A percentile compares a stretch with the other conserved stretches of the same genome.
These are phyloP conservation scores for Drosophila funebris DNA, from an alignment of 1,140 invertebrate species.

Conservation along the genomic window DNA sequence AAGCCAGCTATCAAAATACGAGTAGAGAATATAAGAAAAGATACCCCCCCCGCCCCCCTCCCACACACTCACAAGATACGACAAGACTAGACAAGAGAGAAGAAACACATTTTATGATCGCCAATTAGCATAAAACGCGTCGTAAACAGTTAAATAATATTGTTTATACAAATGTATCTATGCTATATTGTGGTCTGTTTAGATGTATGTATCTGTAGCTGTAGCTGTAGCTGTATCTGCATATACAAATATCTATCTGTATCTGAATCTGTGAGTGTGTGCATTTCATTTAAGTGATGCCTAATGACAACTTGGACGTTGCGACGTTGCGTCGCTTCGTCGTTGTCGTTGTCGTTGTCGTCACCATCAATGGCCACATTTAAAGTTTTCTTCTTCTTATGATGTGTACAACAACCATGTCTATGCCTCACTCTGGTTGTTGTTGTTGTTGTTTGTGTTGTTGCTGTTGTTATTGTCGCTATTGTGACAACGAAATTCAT, in stretches of 20 bases:
- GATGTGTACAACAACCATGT: conserved; percentile 22
- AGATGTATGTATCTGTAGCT: not conserved
- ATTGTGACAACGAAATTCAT: conserved; percentile 74
- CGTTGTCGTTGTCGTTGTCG: too few relatives aligned
- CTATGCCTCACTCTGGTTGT: conserved; percentile 47
- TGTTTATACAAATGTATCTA: conserved; percentile 56
- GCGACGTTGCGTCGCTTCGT: conserved; percentile 13
- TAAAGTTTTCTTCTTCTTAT: conserved; percentile 17
- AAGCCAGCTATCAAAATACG: conserved; percentile 35
- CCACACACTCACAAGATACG: not conserved
- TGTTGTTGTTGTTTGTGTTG: conserved; percentile 14
- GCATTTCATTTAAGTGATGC: conserved; percentile 69
- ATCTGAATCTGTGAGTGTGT: conserved; percentile 35
- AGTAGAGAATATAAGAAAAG: conserved; percentile 29
- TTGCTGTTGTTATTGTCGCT: conserved; percentile 15
- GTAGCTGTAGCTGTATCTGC: conserved; percentile 11
- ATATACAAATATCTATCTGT: conserved; percentile 2
- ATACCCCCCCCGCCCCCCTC: not conserved
- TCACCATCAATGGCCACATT: conserved; percentile 40
- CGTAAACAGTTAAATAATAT: conserved; percentile 81
- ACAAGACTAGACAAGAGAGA: not conserved
- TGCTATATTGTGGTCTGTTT: conserved; percentile 1
- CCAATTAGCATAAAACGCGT: conserved; percentile 73
- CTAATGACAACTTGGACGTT: conserved; percentile 63
- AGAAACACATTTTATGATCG: conserved; percentile 54